Percentiles rank a stretch among this genome's conserved stretches.
Evolutionary conservation across 2,888 invertebrate genomes (phyloP).

Genomic region (Polydrusus cervinus): DNA sequence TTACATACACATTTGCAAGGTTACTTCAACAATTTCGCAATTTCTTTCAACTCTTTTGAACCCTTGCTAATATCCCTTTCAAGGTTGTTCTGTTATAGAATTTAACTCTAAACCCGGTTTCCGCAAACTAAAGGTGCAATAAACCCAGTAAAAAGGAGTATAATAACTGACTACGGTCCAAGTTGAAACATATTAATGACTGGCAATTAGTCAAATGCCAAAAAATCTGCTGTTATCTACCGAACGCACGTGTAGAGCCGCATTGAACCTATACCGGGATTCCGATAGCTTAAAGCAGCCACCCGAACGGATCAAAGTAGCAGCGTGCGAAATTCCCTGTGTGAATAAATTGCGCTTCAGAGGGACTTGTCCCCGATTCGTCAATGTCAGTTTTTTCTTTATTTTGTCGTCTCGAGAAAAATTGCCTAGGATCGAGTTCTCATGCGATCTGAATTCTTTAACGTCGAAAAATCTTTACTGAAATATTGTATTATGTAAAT

Average conservation of each 20-base stretch:
- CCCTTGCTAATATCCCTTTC: slow-evolving; percentile 55
- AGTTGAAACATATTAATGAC: slow-evolving; percentile 69
- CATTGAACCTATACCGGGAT: slow-evolving; percentile 49
- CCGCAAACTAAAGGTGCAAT: slow-evolving; percentile 63
- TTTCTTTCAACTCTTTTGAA: slow-evolving; percentile 56
- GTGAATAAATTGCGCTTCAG: slow-evolving; percentile 56
- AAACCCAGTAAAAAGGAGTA: slow-evolving; percentile 62
- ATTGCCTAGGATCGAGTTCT: slow-evolving; percentile 55
- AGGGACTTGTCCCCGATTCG: slow-evolving; percentile 58
- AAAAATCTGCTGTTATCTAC: slow-evolving; percentile 67
- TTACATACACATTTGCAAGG: slow-evolving; percentile 52
- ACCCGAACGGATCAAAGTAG: slow-evolving; percentile 50
- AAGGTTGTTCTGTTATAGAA: slow-evolving; percentile 59
- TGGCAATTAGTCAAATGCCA: slow-evolving; percentile 69
- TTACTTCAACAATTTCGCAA: slow-evolving; percentile 51
- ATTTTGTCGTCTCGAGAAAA: slow-evolving; percentile 57
- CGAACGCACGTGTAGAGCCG: slow-evolving; percentile 65
- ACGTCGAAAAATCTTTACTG: slow-evolving; percentile 53
- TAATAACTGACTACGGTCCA: slow-evolving; percentile 64
- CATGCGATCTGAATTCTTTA: slow-evolving; percentile 57
- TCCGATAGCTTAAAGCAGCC: slow-evolving; percentile 53
- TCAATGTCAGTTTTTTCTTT: slow-evolving; percentile 58
- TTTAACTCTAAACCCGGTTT: slow-evolving; percentile 61
- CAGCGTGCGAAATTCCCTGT: slow-evolving; percentile 55
- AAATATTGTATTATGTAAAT: slow-evolving; percentile 52